Evolutionary conservation across 1,140 invertebrate genomes (phyloP), one percentile per base, ranked within the genome.

Genomic region (Pectinophora gossypiella): DNA sequence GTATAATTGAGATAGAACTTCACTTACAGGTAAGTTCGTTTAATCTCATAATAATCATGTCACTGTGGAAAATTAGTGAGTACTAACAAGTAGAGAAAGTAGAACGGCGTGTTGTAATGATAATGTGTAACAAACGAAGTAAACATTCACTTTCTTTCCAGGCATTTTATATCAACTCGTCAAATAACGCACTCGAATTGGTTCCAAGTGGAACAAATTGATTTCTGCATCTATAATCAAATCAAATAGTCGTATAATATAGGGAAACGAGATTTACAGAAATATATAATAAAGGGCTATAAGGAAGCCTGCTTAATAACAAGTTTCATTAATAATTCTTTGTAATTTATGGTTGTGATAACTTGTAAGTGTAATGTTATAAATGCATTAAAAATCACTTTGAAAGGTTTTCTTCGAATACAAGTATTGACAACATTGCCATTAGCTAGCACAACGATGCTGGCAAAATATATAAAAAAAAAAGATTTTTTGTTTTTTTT

Each of bases 51-150:
- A 40, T 15, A 40, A 40, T 32, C 36, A 15, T 40, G 36, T 40
- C 16, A 40, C 15, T 40, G 16, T 15, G 36, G 36, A 15, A 15
- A 40, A 16, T 40, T 15, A 40, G 36, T 15, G 10, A 15, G 16
- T 15, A 13, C 36, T 10, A 15, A 40, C 36, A 15, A 27, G 36
- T 15, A 18, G 36, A 40, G 36, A 40, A 40, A 40, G 36, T 40
- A 15, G 36, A 6, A 16, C n/a, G 36, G 15, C 16, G 16, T 40
- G 36, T 15, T 7, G 36, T 40, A 40, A 40, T 15, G 13, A 40
- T 40, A 40, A 40, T 40, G 36, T 40, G 36, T 16, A 40, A 40
- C 36, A 40, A 40, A 40, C 16, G 36, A 40, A 40, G 36, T 40
- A 40, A 40, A 40, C 36, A 40, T 3, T 13, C 36, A 40, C 36